Conservation (phyloP, 1,140 invertebrate species). For the Zaprionus davidi region DNA sequence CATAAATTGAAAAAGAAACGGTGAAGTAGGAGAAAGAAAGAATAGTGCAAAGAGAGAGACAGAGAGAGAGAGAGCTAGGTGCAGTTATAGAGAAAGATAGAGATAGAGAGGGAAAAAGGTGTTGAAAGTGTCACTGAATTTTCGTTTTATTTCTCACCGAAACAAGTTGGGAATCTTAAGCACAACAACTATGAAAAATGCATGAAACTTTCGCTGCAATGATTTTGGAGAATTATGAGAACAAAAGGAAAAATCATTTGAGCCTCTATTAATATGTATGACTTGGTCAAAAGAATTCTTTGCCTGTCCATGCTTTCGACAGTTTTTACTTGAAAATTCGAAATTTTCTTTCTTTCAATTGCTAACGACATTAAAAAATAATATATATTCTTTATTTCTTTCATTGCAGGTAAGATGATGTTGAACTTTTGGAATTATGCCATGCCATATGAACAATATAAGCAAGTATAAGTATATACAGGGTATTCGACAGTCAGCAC, state of each 20-base stretch:
- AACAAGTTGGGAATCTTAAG: neutral
- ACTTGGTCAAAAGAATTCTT: neutral
- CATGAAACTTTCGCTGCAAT: neutral
- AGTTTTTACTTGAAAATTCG: neutral
- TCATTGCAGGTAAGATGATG: constrained; percentile 20
- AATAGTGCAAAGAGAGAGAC: no score
- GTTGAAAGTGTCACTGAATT: neutral
- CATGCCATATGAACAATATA: neutral
- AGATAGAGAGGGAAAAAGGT: no score
- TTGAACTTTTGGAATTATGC: neutral
- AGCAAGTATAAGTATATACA: constrained; percentile 18
- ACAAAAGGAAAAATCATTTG: neutral
- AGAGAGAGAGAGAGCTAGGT: no score
- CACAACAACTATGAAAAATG: neutral
- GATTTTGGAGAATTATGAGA: neutral
- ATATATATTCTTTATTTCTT: neutral
- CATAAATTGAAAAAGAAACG: no score
- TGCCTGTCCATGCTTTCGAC: neutral
- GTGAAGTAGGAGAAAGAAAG: no score
- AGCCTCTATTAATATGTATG: neutral
- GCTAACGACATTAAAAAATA: neutral
- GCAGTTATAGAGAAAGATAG: no score
- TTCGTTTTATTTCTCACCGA: neutral
- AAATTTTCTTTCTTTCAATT: neutral
- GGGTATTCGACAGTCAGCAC: neutral